Percentiles rank a stretch among this genome's conserved stretches.
These are phyloP conservation scores for Poecilia latipinna DNA, from an alignment of 2,113 vertebrate species.

Conservation along the genomic window DNA sequence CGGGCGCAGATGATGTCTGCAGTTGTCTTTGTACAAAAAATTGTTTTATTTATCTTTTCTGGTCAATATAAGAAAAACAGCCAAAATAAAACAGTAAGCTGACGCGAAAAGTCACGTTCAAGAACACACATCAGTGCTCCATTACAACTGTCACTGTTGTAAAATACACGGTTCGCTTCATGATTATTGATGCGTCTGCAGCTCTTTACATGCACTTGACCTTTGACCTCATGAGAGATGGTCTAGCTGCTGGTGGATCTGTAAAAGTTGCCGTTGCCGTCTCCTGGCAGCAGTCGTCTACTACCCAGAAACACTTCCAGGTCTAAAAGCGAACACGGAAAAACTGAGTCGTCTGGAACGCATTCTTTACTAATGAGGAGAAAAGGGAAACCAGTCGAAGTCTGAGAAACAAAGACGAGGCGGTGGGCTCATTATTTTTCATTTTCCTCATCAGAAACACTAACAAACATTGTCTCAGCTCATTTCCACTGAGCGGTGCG, in stretches of 20 bases:
- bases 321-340: conserved; percentile 31
- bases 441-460: conserved; percentile 61
- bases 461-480: conserved; percentile 47
- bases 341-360: conserved; percentile 8
- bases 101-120: too few relatives aligned
- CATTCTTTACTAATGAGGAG: conserved; percentile 40
- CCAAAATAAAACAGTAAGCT: too few relatives aligned
- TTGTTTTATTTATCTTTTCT: too few relatives aligned
- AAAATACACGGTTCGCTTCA: too few relatives aligned
- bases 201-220: too few relatives aligned
- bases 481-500: conserved; percentile 24
- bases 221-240: not conserved
- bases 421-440: conserved; percentile 9
- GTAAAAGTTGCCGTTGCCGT: conserved; percentile 1
- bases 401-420: conserved; percentile 25
- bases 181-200: too few relatives aligned
- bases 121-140: too few relatives aligned
- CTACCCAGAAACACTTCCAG: conserved; percentile 36
- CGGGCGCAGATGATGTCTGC: too few relatives aligned
- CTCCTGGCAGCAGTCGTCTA: conserved; percentile 2
- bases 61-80: too few relatives aligned
- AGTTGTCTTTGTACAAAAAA: too few relatives aligned
- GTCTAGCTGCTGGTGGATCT: not conserved
- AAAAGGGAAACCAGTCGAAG: conserved; percentile 17
- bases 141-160: too few relatives aligned